Evolutionary conservation across 1,140 invertebrate genomes (phyloP).

Genomic region (Plodia interpunctella): DNA sequence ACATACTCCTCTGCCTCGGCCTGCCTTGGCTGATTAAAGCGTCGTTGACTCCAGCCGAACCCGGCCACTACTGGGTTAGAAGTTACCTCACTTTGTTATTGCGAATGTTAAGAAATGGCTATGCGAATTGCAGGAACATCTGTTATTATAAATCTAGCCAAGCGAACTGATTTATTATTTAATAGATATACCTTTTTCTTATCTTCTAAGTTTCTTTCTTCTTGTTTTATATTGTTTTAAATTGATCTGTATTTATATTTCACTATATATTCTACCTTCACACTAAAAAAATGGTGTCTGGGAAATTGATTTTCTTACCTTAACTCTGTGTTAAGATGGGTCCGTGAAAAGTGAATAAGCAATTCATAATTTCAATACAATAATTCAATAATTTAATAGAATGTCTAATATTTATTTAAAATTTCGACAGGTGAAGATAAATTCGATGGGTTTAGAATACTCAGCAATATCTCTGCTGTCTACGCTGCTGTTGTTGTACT

Average conservation of each 20-base stretch:
- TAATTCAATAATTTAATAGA: too few relatives aligned
- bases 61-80: slow-evolving; percentile 85
- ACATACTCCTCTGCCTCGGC: slow-evolving; percentile 90
- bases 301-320: too few relatives aligned
- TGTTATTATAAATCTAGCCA: not conserved
- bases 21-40: slow-evolving; percentile 92
- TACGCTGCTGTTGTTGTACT: slow-evolving; percentile 88
- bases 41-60: slow-evolving; percentile 84
- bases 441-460: slow-evolving; percentile 89
- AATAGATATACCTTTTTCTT: not conserved
- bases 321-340: too few relatives aligned
- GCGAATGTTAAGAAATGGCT: slow-evolving; percentile 3
- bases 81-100: slow-evolving; percentile 18
- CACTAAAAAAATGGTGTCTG: too few relatives aligned
- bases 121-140: not conserved
- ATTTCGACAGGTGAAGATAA: slow-evolving; percentile 78
- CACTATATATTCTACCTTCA: not conserved
- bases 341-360: too few relatives aligned
- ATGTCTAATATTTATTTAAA: slow-evolving; percentile 14
- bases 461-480: slow-evolving; percentile 89
- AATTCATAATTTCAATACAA: not conserved
- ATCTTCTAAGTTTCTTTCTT: not conserved
- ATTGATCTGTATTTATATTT: not conserved
- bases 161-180: not conserved
- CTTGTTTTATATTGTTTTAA: not conserved